Conservation (phyloP, 2,113 vertebrate species). For the Malurus alboscapulatus region DNA sequence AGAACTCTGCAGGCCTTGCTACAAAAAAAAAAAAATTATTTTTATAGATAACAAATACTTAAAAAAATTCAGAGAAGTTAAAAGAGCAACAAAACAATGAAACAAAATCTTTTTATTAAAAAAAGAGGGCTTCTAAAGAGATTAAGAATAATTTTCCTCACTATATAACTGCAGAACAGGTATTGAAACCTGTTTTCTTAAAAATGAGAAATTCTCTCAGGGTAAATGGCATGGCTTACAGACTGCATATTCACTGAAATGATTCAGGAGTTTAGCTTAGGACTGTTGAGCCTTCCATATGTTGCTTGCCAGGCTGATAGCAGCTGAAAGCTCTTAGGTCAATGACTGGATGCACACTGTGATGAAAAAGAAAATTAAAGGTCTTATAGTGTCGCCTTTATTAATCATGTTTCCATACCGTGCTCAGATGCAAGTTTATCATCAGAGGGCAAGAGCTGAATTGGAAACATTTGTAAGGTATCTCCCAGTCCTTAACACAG, state of each 20-base stretch:
- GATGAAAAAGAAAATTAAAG: background rate
- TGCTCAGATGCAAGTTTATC: background rate
- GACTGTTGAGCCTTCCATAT: background rate
- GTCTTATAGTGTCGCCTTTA: background rate
- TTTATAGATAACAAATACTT: background rate
- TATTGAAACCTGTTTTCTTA: background rate
- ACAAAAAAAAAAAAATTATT: background rate
- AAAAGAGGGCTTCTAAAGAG: background rate
- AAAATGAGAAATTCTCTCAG: background rate
- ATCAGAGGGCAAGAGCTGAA: background rate
- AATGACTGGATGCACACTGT: background rate
- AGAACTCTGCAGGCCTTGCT: background rate
- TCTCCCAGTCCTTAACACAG: background rate
- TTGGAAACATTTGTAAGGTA: background rate
- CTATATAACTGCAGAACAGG: background rate
- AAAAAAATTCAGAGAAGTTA: background rate
- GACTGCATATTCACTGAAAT: background rate
- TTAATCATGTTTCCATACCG: background rate
- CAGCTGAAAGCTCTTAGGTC: background rate
- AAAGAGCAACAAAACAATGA: background rate
- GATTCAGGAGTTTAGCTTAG: background rate
- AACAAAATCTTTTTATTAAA: background rate
- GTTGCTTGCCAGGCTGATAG: background rate
- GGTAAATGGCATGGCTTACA: background rate
- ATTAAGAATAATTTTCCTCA: background rate